Base-by-base conservation (phyloP, 2,113 vertebrate species). In the Embiotoca jacksoni region DNA sequence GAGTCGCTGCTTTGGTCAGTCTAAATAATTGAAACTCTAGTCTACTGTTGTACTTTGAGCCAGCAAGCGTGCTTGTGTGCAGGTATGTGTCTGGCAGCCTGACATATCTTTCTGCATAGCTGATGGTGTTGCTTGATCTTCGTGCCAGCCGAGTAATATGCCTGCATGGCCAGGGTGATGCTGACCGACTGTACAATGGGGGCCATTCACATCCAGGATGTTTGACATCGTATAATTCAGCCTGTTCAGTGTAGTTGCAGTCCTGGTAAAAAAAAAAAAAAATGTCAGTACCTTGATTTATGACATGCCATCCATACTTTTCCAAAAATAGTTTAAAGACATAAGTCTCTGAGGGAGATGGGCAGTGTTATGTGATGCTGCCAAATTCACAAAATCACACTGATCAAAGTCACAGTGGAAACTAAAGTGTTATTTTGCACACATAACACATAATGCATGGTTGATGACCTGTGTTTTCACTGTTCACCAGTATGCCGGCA, bases 11-110 rank as follows among this genome's bases (percentile, higher is more conserved):
- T 76, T 56, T 46, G n/a, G 55, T 33, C 14, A 6, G 46, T 37
- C 11, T 69, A 49, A 85, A 81, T 86, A 68, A 84, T 80, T 80
- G 55, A 87, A 82, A 74, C 31, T 44, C 60, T 36, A 56, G 35
- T 81, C 61, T 56, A 55, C 30, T 52, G 3, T 35, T 77, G 72
- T 64, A 54, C 15, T 54, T 39, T 15, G 54, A 54, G 74, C 74
- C 66, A 79, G 41, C 49, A n/a, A 50, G 54, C 56, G 50, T 3
- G 55, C 50, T 37, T 7, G 31, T 68, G 50, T 61, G 49, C 71
- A 81, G 59, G 81, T 82, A 64, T 31, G 11, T 13, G 35, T 83
- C 59, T 61, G 62, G 52, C 69, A 57, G 66, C 5, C 53, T 69
- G 62, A 81, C 67, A 81, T 23, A 59, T 82, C 39, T 69, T 70